phyloP scores from a whole-genome alignment of 2,113 vertebrate genomes.

The Theristicus caerulescens region DNA sequence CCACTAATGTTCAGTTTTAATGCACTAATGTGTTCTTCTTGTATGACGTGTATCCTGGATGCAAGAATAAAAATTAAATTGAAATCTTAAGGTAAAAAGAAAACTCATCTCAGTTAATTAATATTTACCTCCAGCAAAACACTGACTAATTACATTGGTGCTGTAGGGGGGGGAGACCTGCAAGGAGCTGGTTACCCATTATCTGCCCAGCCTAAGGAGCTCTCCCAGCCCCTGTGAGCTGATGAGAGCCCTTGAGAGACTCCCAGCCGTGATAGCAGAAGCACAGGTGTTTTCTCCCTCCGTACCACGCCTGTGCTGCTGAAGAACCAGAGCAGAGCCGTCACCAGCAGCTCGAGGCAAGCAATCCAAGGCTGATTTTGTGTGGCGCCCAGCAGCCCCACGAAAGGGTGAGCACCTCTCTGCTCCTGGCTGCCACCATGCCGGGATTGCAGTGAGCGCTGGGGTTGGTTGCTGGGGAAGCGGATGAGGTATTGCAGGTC shows the following conservation, averaged over 20 bases:
- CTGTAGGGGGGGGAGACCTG: not conserved
- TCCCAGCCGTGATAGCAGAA: not conserved
- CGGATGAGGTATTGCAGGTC: not conserved
- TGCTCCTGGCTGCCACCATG: not conserved
- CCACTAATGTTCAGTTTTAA: conserved; percentile 40
- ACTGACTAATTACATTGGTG: conserved; percentile 15
- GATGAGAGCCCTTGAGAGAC: conserved; percentile 5
- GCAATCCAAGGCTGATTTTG: not conserved
- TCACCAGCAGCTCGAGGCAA: not conserved
- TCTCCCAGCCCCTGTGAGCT: not conserved
- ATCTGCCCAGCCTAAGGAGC: conserved; percentile 30
- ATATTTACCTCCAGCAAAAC: conserved; percentile 43
- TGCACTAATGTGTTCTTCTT: conserved; percentile 19
- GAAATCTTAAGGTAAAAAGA: conserved; percentile 38
- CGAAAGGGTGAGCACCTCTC: not conserved
- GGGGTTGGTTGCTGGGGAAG: not conserved
- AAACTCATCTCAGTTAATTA: conserved; percentile 50
- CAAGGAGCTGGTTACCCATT: conserved; percentile 26
- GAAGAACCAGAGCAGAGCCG: not conserved
- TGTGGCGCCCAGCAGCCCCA: not conserved
- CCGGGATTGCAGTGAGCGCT: accelerated
- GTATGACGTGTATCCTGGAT: not conserved
- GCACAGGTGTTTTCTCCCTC: not conserved
- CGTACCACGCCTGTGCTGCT: not conserved
- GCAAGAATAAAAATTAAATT: conserved; percentile 36